Conservation (phyloP, 2,888 invertebrate species). For the Beris morrisii region DNA sequence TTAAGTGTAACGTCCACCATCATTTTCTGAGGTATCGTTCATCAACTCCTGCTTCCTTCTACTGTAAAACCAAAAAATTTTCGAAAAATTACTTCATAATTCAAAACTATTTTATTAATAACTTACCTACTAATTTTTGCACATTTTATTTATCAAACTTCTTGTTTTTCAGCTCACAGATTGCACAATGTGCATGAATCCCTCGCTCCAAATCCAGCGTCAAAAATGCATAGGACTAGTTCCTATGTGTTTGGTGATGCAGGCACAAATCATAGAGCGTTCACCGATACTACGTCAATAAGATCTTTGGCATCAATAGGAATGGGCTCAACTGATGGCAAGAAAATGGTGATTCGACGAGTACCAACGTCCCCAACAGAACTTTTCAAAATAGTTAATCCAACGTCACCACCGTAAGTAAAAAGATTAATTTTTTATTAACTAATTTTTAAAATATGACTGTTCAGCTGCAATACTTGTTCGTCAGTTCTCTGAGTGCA, state of each 20-base stretch:
- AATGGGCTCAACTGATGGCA: conserved; percentile 86
- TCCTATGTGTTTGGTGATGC: conserved; percentile 65
- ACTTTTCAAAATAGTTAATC: conserved; percentile 81
- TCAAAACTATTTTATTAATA: too few relatives aligned
- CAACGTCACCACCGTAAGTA: conserved; percentile 65
- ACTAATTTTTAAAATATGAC: too few relatives aligned
- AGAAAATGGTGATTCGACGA: conserved; percentile 79
- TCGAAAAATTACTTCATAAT: too few relatives aligned
- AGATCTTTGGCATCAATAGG: conserved; percentile 82
- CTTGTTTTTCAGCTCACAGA: conserved; percentile 32
- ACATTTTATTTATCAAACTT: too few relatives aligned
- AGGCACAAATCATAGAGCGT: conserved; percentile 58
- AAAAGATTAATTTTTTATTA: too few relatives aligned
- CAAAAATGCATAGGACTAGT: conserved; percentile 48
- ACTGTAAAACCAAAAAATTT: too few relatives aligned
- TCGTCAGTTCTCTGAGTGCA: too few relatives aligned
- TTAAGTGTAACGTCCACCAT: too few relatives aligned
- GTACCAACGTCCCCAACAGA: conserved; percentile 85
- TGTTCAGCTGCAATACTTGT: too few relatives aligned
- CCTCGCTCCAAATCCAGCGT: conserved; percentile 37
- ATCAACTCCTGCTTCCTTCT: too few relatives aligned
- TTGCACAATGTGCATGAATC: conserved; percentile 35
- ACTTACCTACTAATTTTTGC: too few relatives aligned
- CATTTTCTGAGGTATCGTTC: too few relatives aligned
- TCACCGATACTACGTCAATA: conserved; percentile 71